Percentiles rank a stretch among this genome's conserved stretches.
These are phyloP conservation scores for Otolemur crassicaudatus DNA, from an alignment of 2,797 vertebrate genomes.

Conservation along the genomic window DNA sequence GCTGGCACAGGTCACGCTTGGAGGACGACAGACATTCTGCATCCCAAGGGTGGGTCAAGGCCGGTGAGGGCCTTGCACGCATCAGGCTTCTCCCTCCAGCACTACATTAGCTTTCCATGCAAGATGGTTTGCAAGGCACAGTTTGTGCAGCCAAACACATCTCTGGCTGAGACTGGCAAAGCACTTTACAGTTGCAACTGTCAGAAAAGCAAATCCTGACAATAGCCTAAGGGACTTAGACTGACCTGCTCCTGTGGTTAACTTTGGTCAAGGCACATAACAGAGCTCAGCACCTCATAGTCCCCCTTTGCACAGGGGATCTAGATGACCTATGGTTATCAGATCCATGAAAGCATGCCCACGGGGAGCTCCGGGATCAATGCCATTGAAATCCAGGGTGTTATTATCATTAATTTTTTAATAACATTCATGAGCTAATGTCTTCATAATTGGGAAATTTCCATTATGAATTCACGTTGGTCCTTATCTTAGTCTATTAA, in stretches of 20 bases:
- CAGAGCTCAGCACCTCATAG: neutral
- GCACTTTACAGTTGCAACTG: neutral
- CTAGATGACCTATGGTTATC: neutral
- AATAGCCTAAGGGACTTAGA: neutral
- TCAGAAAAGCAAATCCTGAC: neutral
- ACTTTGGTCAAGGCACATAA: neutral
- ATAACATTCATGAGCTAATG: neutral
- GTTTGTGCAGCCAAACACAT: neutral
- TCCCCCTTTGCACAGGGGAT: neutral
- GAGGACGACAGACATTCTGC: neutral
- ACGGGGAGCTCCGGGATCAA: neutral
- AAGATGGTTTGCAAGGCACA: neutral
- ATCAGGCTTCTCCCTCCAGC: neutral
- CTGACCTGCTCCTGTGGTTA: neutral
- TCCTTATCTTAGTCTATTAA: neutral
- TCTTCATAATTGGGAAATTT: constrained; percentile 1
- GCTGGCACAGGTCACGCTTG: neutral
- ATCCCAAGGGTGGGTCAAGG: neutral
- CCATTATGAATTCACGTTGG: neutral
- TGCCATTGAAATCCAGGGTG: neutral
- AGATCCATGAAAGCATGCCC: neutral
- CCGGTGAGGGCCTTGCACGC: neutral
- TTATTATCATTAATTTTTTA: neutral
- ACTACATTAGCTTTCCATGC: neutral
- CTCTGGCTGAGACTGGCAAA: neutral